Percentiles rank a stretch among this genome's conserved stretches.
These are phyloP conservation scores for Chromobotia macracanthus DNA, from an alignment of 2,797 vertebrate genomes.

Conservation along the genomic window DNA sequence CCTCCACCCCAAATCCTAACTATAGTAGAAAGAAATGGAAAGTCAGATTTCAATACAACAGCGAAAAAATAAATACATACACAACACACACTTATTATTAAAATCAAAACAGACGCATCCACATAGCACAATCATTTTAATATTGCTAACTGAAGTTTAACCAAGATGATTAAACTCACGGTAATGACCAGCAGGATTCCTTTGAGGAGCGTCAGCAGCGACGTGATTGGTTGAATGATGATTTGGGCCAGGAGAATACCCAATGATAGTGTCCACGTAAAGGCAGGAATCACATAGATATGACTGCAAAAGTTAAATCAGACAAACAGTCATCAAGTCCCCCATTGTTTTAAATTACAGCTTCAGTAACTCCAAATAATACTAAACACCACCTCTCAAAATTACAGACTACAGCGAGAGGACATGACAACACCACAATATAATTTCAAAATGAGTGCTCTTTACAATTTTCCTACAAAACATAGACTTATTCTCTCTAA, in stretches of 20 bases:
- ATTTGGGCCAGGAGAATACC: conserved; percentile 73
- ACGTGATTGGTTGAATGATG: conserved; percentile 75
- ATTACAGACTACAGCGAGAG: conserved; percentile 34
- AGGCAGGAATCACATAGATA: conserved; percentile 73
- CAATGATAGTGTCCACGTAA: conserved; percentile 75
- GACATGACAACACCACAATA: conserved; percentile 30
- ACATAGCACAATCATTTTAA: too few species aligned
- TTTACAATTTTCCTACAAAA: conserved; percentile 31
- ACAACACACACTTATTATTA: too few species aligned
- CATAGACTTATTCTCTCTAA: conserved; percentile 3
- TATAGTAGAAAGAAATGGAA: too few species aligned
- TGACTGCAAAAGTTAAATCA: conserved; percentile 64
- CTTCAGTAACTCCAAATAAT: conserved; percentile 42
- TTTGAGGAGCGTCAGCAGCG: conserved; percentile 75
- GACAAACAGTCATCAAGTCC: conserved; percentile 18
- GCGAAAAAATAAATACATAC: too few species aligned
- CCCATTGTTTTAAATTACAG: conserved; percentile 19
- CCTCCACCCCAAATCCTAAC: too few species aligned
- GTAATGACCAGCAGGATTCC: conserved; percentile 76
- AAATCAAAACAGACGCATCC: too few species aligned
- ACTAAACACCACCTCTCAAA: conserved; percentile 17
- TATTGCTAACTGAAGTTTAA: not conserved
- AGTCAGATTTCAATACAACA: too few species aligned
- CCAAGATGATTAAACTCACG: conserved; percentile 58
- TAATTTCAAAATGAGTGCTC: conserved; percentile 23